Base-by-base conservation (phyloP, 2,113 vertebrate genomes). In the Ramphastos sulfuratus region DNA sequence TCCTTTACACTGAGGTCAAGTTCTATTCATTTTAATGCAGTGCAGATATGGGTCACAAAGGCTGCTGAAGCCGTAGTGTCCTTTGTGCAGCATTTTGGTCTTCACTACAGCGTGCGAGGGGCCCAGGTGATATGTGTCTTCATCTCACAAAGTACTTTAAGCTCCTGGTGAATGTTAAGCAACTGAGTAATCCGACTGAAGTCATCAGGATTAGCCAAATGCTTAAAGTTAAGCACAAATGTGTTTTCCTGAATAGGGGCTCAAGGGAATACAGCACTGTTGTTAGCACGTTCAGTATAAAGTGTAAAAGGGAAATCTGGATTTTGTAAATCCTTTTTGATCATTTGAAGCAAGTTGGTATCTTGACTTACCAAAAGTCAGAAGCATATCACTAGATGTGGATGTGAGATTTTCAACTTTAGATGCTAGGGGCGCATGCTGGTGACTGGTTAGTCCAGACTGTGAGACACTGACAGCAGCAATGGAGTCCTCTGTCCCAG, bases 151-250 rank as follows among this genome's bases (percentile, higher is more conserved):
- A 94, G 58, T 88, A 77, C 59, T 90, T 88, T 90, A 93, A 94
- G 21, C 48, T 90, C 8, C 65, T 65, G 39, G 42, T 83, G 61
- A 91, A 78, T 78, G 65, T 90, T 88, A 94, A 95, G 59, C 54
- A 95, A 85, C 70, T 69, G 55, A 90, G 61, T 87, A 94, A 94
- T 88, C 90, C 8, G 13, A 86, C 91, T 79, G 76, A 90, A 94
- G 76, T 75, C 58, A 79, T 91, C 77, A 81, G 89, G 89, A 93
- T 96, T 93, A 96, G 61, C 60, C 60, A 93, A 92, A 91, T n/a
- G 56, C 63, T 92, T 88, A 84, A 91, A 95, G 69, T 90, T 93
- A 93, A 91, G 58, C 44, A 86, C 33, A 67, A 92, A 72, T 54
- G n/a, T 59, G 15, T 58, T 94, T 95, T 90, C 64, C 69, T 87